Base-by-base conservation (phyloP, 2,888 invertebrate species). In the Ceramica pisi region DNA sequence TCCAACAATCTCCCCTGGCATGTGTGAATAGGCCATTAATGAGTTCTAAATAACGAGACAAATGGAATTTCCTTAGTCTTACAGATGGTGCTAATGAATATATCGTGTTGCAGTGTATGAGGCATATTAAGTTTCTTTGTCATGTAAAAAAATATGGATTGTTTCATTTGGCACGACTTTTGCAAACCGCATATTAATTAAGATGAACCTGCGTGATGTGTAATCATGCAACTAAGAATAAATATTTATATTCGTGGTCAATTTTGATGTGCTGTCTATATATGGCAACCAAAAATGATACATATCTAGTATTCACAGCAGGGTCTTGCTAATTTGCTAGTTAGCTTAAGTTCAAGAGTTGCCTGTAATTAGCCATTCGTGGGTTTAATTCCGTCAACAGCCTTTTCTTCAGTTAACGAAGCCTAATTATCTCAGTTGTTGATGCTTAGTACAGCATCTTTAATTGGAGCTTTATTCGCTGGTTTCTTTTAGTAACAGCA, bases 21-120 rank as follows among this genome's bases (percentile, higher is more conserved):
- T 88, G 87, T 89, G 83, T 90, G 88, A 89, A 90, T 90, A 84
- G 89, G 77, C 78, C 74, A 81, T 86, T 89, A 90, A 86, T 88
- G 88, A 87, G 87, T 82, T 87, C 87, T 88, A 84, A 85, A 87
- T 87, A 86, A 88, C 86, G 73, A 82, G 72, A 84, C 87, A 87
- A 75, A 72, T 86, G 87, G 89, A 79, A 90, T 90, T 88, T 87
- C 82, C 86, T 84, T 77, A 80, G 75, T 78, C 48, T 73, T 72
- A 70, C 64, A 73, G 76, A 78, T 75, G 71, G 80, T 76, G 75
- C 78, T 89, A 88, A 89, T 89, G 75, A 85, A 80, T 83, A 81
- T 72, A 77, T 67, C 71, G 77, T 82, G 84, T 75, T 57, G 68
- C 65, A 6, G 71, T 72, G 44, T 57, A 74, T 57, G 64, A 56